phyloP scores from a whole-genome alignment of 2,888 invertebrate species.

The Cynaeus angustus region DNA sequence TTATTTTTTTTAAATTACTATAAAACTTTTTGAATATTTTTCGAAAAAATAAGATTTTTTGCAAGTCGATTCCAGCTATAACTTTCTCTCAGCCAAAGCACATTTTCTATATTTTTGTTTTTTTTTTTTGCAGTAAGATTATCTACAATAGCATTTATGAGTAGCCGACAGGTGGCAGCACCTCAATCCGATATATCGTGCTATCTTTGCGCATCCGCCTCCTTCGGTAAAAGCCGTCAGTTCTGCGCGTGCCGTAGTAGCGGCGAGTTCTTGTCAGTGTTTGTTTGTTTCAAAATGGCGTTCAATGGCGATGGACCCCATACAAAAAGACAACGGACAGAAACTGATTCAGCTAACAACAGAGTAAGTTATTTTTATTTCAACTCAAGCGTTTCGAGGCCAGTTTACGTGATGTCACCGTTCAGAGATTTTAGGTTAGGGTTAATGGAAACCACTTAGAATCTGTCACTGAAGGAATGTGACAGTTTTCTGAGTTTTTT shows the following conservation, averaged over 20 bases:
- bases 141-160: constrained; percentile 1
- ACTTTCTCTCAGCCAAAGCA: no score
- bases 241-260: constrained; percentile 69
- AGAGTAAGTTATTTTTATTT: constrained; percentile 67
- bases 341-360: constrained; percentile 70
- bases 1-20: no score
- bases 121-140: constrained; percentile 19
- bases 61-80: no score
- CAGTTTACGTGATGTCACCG: background rate
- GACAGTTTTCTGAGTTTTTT: constrained; percentile 1
- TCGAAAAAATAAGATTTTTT: no score
- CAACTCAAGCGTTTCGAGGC: background rate
- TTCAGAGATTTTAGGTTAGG: constrained; percentile 39
- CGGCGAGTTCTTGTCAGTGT: constrained; percentile 61
- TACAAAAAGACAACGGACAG: constrained; percentile 71
- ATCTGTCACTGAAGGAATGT: constrained; percentile 32
- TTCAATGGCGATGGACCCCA: constrained; percentile 80
- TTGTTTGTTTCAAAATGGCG: constrained; percentile 80
- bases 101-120: no score
- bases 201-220: constrained; percentile 57
- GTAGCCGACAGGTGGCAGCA: constrained; percentile 27
- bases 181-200: constrained; percentile 49
- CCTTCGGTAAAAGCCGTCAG: constrained; percentile 61
- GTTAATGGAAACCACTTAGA: constrained; percentile 21
- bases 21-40: no score